phyloP scores from a whole-genome alignment of 1,140 invertebrate species.

The Ceratina calcarata region DNA sequence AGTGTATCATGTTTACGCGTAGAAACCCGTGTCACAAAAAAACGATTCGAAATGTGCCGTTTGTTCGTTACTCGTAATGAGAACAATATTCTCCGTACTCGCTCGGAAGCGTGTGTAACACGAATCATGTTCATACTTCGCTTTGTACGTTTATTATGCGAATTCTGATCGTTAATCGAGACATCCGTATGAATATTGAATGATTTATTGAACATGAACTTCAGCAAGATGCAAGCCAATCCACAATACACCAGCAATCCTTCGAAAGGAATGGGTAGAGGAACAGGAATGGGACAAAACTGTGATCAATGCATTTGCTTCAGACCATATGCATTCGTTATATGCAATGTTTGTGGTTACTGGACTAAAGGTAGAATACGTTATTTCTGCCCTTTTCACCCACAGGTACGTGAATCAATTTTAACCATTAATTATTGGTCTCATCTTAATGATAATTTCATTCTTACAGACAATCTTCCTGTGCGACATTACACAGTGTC shows the following conservation, averaged over 20 bases:
- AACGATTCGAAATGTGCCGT: slow-evolving; percentile 34
- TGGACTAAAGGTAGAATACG: slow-evolving; percentile 51
- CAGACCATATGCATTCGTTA: slow-evolving; percentile 35
- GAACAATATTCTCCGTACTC: too few species aligned
- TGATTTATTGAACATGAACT: not conserved
- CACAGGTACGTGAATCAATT: slow-evolving; percentile 41
- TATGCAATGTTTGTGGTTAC: slow-evolving; percentile 61
- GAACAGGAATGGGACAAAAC: not conserved
- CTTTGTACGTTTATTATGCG: too few species aligned
- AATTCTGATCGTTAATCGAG: not conserved
- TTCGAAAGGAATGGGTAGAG: not conserved
- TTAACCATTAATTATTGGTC: not conserved
- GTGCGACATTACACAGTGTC: slow-evolving; percentile 56
- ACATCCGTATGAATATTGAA: not conserved
- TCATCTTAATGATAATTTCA: not conserved
- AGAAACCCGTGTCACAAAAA: slow-evolving; percentile 28
- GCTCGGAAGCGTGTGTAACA: too few species aligned
- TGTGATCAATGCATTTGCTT: slow-evolving; percentile 40
- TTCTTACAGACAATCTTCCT: slow-evolving; percentile 57
- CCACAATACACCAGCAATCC: not conserved
- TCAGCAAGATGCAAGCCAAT: slow-evolving; percentile 1
- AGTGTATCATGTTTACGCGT: slow-evolving; percentile 29
- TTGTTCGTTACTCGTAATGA: not conserved
- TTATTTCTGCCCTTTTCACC: slow-evolving; percentile 57
- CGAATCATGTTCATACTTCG: too few species aligned